Base-by-base conservation (phyloP, 2,888 invertebrate species). In the Synanthedon andrenaeformis region DNA sequence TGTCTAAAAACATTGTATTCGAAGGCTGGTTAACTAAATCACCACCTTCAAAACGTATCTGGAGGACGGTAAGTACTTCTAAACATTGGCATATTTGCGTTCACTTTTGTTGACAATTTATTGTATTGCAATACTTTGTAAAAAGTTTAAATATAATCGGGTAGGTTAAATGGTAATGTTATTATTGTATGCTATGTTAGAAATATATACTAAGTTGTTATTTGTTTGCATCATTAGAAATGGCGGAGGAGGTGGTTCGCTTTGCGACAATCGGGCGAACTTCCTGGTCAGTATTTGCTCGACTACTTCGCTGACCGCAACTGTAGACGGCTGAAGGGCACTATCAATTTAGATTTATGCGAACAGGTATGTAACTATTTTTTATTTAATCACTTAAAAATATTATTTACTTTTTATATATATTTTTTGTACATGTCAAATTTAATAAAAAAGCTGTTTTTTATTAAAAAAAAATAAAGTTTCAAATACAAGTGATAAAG, bases 11-110 rank as follows among this genome's bases (percentile, higher is more conserved):
- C 82, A 91, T 94, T 60, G 92, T 95, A 62, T 93, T 94, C 75
- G 95, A 96, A 85, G 98, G 98, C 60, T 98, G 97, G 97, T 89
- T 98, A 68, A 96, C 94, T 58, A 98, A 98, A 89, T 97, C 97
- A 56, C 97, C 97, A 65, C 97, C 97, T 57, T 93, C 94, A 56
- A 96, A 95, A 88, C 90, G 94, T 66, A 92, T 96, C 74, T 96
- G 95, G 92, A 92, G 96, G 90, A 96, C 96, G 83, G 97, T 97
- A 90, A 93, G 95, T 92, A 62, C 58, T 58, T n/a, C 14, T 45
- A 45, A 67, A 56, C 64, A 62, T 69, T 55, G 52, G 28, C 28
- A 54, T 45, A 49, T 23, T 49, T 49, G 49, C 54, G 56, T 55
- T 61, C 67, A 66, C 62, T 68, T 75, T 79, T 80, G 79, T 81